Evolutionary conservation across 2,113 vertebrate species (phyloP).

Genomic region (Steatornis caripensis): DNA sequence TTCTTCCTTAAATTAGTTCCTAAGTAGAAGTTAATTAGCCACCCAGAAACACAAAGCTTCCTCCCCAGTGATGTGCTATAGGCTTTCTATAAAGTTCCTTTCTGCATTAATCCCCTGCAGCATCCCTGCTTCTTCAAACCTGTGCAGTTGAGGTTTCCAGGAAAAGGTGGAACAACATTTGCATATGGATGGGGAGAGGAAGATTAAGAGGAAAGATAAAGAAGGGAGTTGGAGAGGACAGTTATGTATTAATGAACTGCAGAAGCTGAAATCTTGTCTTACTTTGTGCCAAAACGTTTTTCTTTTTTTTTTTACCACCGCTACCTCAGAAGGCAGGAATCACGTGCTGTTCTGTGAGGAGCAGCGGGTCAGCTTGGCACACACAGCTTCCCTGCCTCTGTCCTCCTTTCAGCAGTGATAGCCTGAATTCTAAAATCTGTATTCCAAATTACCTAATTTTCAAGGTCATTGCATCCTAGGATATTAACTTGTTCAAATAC

Average conservation of each 20-base stretch:
- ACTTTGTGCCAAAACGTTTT: background rate
- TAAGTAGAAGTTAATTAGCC: background rate
- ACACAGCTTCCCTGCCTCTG: background rate
- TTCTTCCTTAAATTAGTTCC: background rate
- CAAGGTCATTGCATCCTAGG: background rate
- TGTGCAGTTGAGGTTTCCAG: background rate
- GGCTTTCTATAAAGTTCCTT: background rate
- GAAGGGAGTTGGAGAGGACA: background rate
- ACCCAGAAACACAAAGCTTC: background rate
- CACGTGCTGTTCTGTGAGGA: background rate
- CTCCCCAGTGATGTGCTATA: background rate
- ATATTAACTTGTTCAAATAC: background rate
- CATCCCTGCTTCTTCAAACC: background rate
- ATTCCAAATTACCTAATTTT: background rate
- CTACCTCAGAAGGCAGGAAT: background rate
- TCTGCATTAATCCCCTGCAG: background rate
- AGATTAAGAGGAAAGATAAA: background rate
- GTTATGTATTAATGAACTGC: background rate
- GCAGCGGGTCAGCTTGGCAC: accelerated
- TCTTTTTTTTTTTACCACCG: background rate
- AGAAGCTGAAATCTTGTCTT: background rate
- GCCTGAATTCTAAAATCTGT: background rate
- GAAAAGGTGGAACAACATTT: background rate
- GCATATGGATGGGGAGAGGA: background rate
- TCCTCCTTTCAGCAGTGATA: background rate